Conservation (phyloP, 1,140 invertebrate species). For the Camponotus floridanus region DNA sequence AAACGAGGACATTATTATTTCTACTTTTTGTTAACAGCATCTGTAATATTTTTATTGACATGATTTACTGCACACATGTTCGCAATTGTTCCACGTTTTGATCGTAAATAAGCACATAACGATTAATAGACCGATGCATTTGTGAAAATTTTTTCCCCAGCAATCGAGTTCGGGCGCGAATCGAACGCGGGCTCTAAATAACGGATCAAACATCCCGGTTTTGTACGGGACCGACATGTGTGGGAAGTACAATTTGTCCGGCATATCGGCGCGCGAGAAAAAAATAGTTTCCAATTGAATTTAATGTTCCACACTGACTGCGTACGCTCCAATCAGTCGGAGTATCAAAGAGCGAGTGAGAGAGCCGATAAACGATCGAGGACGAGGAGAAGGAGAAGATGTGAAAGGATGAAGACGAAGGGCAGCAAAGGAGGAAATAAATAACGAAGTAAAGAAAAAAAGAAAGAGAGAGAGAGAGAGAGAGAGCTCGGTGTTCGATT, state of each 20-base stretch:
- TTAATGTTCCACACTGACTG: conserved; percentile 49
- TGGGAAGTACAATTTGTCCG: conserved; percentile 54
- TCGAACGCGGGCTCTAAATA: conserved; percentile 41
- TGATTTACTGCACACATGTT: neutral
- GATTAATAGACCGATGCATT: neutral
- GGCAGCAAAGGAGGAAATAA: neutral
- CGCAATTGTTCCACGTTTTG: conserved; percentile 6
- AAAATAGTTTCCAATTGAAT: conserved; percentile 59
- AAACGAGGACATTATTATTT: neutral
- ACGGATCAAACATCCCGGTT: conserved; percentile 39
- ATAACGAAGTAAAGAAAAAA: neutral
- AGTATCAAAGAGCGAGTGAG: conserved; percentile 51
- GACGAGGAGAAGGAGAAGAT: neutral
- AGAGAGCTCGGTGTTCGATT: conserved; percentile 29
- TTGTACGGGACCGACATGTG: conserved; percentile 41
- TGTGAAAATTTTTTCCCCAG: conserved; percentile 19
- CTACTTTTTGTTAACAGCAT: neutral
- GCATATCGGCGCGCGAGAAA: conserved; percentile 7
- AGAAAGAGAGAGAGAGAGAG: neutral
- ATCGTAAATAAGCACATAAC: conserved; percentile 14
- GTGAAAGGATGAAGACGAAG: conserved; percentile 4
- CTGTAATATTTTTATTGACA: neutral
- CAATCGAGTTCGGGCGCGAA: neutral
- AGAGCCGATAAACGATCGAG: conserved; percentile 42
- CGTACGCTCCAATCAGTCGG: conserved; percentile 38